Evolutionary conservation across 1,140 invertebrate species (phyloP), one percentile per base, ranked within the genome.

Genomic region (Saxidomus purpurata): DNA sequence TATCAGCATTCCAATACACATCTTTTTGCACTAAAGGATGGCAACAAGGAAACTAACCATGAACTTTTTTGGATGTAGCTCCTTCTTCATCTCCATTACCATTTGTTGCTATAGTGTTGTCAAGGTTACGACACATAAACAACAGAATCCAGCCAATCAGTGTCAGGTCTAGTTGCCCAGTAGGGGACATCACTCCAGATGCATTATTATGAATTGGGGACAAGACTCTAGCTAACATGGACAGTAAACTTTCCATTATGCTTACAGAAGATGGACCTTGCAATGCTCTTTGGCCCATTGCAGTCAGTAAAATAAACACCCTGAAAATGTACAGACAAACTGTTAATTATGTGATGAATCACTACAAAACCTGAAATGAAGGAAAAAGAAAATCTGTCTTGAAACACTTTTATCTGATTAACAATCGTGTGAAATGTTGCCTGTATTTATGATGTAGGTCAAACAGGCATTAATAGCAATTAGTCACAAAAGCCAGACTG

Each of bases 291-390:
- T 98, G 97, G 38, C 98, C 98, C 96, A 99, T 97, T 95, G 98
- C 98, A 77, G 98, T 98, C 63, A 99, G 95, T 67, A 99, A 96
- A 89, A 98, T 97, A 93, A 99, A 98, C 47, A 98, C 97, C 93
- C 98, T 98, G 95, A 93, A 88, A 92, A 93, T 92, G 59, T 25
- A 63, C 19, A 25, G 15, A 28, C 59, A 63, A 1, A 15, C n/a
- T n/a, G n/a, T n/a, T n/a, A n/a, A n/a, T n/a, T n/a, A n/a, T n/a
- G n/a, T n/a, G n/a, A n/a, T n/a, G n/a, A n/a, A n/a, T n/a, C n/a
- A n/a, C n/a, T n/a, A n/a, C n/a, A n/a, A n/a, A n/a, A n/a, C n/a
- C n/a, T n/a, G n/a, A n/a, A n/a, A n/a, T n/a, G n/a, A n/a, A n/a
- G n/a, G n/a, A n/a, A n/a, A n/a, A n/a, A n/a, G n/a, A n/a, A n/a